These are phyloP conservation scores for Horisme vitalbata DNA, from an alignment of 2,888 invertebrate genomes.

Conservation along the genomic window DNA sequence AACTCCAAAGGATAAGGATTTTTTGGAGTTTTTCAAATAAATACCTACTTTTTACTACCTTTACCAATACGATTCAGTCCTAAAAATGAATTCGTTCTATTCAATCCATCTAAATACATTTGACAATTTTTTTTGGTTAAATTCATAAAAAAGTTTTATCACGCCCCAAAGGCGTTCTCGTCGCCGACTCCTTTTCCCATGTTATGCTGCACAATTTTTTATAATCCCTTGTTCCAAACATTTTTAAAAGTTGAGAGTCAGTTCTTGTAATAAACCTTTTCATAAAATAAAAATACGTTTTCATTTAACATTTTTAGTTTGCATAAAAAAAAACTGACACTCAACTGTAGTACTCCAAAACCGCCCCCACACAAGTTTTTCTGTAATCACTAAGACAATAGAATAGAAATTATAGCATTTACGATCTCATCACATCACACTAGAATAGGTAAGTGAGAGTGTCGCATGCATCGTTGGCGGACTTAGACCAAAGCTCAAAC, in stretches of 20 bases:
- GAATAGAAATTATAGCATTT: too few relatives aligned
- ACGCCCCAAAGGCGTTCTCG: slow-evolving; percentile 15
- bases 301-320: too few relatives aligned
- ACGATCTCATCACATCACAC: too few relatives aligned
- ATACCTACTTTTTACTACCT: slow-evolving; percentile 9
- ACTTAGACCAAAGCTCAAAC: too few relatives aligned
- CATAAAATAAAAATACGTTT: too few relatives aligned
- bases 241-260: slow-evolving; percentile 3
- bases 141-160: slow-evolving; percentile 15
- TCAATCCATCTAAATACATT: slow-evolving; percentile 11
- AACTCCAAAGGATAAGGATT: neutral
- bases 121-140: slow-evolving; percentile 18
- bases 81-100: slow-evolving; percentile 24
- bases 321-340: too few relatives aligned
- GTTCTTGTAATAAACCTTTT: too few relatives aligned
- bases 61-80: slow-evolving; percentile 33
- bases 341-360: too few relatives aligned
- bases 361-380: too few relatives aligned
- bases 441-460: too few relatives aligned
- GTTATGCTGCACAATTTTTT: slow-evolving; percentile 11
- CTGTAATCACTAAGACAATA: too few relatives aligned
- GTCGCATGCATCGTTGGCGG: too few relatives aligned
- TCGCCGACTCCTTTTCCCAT: slow-evolving; percentile 35
- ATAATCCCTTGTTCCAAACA: slow-evolving; percentile 2
- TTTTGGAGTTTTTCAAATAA: slow-evolving; percentile 10